phyloP scores from a whole-genome alignment of 2,797 vertebrate species.

The Scolopax rusticola region DNA sequence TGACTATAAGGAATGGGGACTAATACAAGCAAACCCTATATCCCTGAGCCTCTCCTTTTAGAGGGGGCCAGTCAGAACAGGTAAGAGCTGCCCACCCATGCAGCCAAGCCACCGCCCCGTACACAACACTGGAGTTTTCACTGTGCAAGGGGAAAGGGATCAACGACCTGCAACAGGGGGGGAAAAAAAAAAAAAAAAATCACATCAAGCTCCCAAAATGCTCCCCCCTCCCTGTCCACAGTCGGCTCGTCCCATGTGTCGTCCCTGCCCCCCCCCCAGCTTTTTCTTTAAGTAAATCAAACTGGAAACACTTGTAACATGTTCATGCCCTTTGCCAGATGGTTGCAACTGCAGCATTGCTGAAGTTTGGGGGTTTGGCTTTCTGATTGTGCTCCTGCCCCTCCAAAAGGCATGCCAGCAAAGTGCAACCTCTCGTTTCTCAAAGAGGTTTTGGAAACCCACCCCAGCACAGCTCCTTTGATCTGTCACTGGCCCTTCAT shows the following conservation, averaged over 20 bases:
- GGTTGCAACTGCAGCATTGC: background rate
- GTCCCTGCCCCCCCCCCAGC: rapidly evolving
- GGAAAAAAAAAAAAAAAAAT: background rate
- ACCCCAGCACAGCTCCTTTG: background rate
- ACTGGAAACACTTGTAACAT: background rate
- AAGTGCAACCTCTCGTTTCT: background rate
- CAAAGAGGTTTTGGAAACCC: background rate
- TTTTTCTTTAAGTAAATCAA: background rate
- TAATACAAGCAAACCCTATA: rapidly evolving
- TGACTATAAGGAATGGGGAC: background rate
- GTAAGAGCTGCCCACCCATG: rapidly evolving
- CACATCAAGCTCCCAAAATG: background rate
- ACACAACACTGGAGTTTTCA: rapidly evolving
- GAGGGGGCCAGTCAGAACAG: rapidly evolving
- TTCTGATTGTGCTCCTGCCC: background rate
- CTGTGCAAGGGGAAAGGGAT: rapidly evolving
- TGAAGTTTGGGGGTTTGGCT: background rate
- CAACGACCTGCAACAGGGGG: rapidly evolving
- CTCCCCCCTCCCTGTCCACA: too few relatives aligned
- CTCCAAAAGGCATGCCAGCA: background rate
- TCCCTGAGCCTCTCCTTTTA: background rate
- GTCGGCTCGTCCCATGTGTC: too few relatives aligned
- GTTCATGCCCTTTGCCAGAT: background rate
- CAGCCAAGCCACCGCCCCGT: rapidly evolving
- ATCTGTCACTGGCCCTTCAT: slow-evolving; percentile 37